These are phyloP conservation scores for Sycophaga agraensis DNA, from an alignment of 1,140 invertebrate genomes.

Conservation along the genomic window DNA sequence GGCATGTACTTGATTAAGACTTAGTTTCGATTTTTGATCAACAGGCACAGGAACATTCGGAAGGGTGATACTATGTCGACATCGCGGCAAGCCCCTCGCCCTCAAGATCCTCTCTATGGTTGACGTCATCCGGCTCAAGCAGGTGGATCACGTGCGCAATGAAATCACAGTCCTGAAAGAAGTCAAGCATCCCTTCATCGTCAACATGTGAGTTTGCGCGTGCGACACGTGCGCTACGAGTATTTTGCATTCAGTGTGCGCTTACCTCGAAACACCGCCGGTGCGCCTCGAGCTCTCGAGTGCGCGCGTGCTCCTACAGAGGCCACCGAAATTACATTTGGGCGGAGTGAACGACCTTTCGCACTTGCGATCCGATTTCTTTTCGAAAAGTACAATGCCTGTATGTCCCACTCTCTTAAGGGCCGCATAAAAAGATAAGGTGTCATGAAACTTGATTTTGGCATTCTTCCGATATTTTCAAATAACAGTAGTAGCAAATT, in stretches of 20 bases:
- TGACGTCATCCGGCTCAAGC: constrained; percentile 89
- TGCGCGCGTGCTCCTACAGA: too few relatives aligned
- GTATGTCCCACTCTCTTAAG: too few relatives aligned
- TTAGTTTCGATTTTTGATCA: not conserved
- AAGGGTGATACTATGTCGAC: constrained; percentile 81
- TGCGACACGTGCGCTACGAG: constrained; percentile 7
- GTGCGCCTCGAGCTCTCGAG: too few relatives aligned
- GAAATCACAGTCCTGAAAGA: constrained; percentile 87
- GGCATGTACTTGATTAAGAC: too few relatives aligned
- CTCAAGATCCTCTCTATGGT: constrained; percentile 91
- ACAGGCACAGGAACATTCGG: constrained; percentile 95
- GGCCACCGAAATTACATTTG: too few relatives aligned
- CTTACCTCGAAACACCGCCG: too few relatives aligned
- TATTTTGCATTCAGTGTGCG: constrained; percentile 1
- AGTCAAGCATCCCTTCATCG: constrained; percentile 91
- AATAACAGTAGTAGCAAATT: too few relatives aligned
- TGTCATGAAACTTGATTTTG: too few relatives aligned
- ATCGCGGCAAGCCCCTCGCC: constrained; percentile 69
- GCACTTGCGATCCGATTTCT: too few relatives aligned
- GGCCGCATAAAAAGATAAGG: too few relatives aligned
- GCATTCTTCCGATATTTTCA: too few relatives aligned
- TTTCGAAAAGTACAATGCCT: too few relatives aligned
- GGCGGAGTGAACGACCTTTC: constrained; percentile 2
- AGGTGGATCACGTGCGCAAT: constrained; percentile 93
- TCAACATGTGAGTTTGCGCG: constrained; percentile 80